phyloP scores from a whole-genome alignment of 2,888 invertebrate species.

The Cancer borealis region DNA sequence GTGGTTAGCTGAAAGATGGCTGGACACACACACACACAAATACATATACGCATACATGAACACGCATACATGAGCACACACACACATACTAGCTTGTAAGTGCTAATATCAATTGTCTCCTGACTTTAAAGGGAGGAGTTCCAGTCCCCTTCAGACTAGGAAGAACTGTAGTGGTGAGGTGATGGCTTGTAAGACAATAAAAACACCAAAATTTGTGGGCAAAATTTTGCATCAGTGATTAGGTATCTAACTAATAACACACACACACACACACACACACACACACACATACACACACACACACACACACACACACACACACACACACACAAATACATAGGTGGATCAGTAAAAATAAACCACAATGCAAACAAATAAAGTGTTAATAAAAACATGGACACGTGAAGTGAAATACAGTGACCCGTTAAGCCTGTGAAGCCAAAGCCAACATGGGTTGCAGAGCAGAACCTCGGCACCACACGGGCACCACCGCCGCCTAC shows the following conservation, averaged over 20 bases:
- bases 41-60: background rate
- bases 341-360: slow-evolving; percentile 25
- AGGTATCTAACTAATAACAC: background rate
- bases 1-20: background rate
- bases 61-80: slow-evolving; percentile 40
- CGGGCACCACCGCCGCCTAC: slow-evolving; percentile 12
- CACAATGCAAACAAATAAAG: slow-evolving; percentile 40
- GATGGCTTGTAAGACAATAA: background rate
- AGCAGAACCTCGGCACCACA: slow-evolving; percentile 31
- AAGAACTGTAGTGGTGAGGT: background rate
- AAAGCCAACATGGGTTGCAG: slow-evolving; percentile 25
- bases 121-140: background rate
- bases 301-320: slow-evolving; percentile 42
- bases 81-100: slow-evolving; percentile 8
- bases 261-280: slow-evolving; percentile 12
- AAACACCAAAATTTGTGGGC: background rate
- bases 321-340: background rate
- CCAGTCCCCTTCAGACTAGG: background rate
- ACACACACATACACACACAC: slow-evolving; percentile 33
- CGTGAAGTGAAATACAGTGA: background rate
- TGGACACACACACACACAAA: background rate
- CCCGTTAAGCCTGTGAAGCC: background rate
- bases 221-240: background rate
- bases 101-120: background rate
- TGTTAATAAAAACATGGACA: slow-evolving; percentile 12